Evolutionary conservation across 2,797 vertebrate genomes (phyloP).

Genomic region (Phalloptychus januarius): DNA sequence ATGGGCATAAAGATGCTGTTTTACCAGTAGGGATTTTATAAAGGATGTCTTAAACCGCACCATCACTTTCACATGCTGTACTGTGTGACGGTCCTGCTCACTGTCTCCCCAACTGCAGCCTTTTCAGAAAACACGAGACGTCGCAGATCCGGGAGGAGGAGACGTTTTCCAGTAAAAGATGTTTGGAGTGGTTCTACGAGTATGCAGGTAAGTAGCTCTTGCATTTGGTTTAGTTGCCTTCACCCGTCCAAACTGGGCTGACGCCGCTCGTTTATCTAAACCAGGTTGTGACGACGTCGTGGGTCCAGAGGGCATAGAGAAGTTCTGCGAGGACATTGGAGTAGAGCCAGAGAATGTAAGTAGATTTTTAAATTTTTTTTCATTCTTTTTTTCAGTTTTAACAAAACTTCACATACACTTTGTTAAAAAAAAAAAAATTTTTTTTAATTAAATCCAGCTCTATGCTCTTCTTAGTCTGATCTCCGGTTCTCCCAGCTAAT

Average conservation of each 20-base stretch:
- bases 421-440: too few relatives aligned
- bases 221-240: background rate
- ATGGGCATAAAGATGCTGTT: background rate
- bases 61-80: background rate
- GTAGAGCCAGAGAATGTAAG: conserved; percentile 99
- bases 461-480: background rate
- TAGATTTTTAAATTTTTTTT: background rate
- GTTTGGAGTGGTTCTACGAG: conserved; percentile 99
- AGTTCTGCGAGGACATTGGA: conserved; percentile 99
- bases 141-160: conserved; percentile 94
- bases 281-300: conserved; percentile 94
- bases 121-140: conserved; percentile 96
- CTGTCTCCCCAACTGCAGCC: conserved; percentile 70
- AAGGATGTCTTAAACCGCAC: background rate
- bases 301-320: conserved; percentile 99
- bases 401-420: too few relatives aligned
- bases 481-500: background rate
- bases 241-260: background rate
- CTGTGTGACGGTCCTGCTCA: background rate
- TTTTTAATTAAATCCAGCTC: too few relatives aligned
- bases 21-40: background rate
- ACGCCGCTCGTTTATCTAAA: conserved; percentile 19
- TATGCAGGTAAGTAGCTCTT: conserved; percentile 86
- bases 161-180: conserved; percentile 97
- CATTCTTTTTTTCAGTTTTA: too few relatives aligned